A percentile compares a stretch with the other conserved stretches of the same genome.
These are phyloP conservation scores for Papio anubis DNA, from an alignment of 2,113 vertebrate genomes.

Conservation along the genomic window DNA sequence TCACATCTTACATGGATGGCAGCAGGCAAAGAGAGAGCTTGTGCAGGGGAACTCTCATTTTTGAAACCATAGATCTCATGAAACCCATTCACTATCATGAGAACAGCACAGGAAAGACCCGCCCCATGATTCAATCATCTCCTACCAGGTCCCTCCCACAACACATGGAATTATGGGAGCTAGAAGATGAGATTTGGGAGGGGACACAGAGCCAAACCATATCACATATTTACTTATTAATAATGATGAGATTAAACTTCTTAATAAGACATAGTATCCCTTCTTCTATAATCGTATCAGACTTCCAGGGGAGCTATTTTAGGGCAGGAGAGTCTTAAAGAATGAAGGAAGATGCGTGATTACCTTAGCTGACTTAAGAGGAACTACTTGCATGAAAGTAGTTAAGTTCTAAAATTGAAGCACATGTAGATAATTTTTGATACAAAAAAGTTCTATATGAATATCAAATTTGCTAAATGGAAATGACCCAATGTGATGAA, in stretches of 20 bases:
- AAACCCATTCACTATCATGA: no score
- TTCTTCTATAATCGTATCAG: neutral
- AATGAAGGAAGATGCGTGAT: neutral
- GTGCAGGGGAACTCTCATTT: no score
- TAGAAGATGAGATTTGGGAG: no score
- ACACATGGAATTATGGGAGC: no score
- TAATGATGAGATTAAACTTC: neutral
- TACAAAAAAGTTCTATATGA: neutral
- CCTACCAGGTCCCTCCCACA: no score
- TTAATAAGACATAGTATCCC: neutral
- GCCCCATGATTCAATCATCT: no score
- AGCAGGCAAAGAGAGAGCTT: no score
- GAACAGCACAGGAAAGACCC: no score
- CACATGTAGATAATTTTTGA: neutral
- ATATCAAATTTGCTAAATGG: slow-evolving; percentile 10
- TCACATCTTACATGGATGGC: no score
- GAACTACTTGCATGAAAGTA: neutral
- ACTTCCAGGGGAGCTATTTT: neutral
- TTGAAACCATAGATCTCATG: no score
- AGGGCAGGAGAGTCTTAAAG: neutral
- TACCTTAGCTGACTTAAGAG: neutral
- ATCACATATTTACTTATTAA: neutral
- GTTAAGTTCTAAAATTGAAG: neutral
- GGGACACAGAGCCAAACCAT: no score
- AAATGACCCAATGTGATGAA: slow-evolving; percentile 38